Percentiles rank a stretch among this genome's conserved stretches.
phyloP scores from a whole-genome alignment of 1,140 invertebrate species.

The Lepidurus couesii region DNA sequence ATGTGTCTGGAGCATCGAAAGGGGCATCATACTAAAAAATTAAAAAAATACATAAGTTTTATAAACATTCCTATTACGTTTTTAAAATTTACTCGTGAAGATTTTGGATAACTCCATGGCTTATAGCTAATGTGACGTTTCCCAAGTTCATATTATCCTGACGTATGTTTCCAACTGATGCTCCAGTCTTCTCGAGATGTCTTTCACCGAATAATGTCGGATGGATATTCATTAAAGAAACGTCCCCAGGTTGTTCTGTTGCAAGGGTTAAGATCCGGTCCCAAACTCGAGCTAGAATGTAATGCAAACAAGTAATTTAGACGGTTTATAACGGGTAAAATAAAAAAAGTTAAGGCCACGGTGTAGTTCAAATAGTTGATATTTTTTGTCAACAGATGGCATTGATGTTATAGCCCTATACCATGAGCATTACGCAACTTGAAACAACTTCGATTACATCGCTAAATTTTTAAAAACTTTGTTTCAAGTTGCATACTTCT shows the following conservation, averaged over 20 bases:
- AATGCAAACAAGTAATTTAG: conserved; percentile 33
- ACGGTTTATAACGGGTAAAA: conserved; percentile 21
- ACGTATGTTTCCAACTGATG: conserved; percentile 62
- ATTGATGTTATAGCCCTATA: too few species aligned
- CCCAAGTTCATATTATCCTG: conserved; percentile 65
- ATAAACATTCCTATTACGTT: background rate
- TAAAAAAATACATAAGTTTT: background rate
- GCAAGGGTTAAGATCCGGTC: conserved; percentile 58
- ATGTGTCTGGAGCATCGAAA: background rate
- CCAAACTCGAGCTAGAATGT: conserved; percentile 65
- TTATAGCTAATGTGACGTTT: conserved; percentile 65
- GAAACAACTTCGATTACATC: too few species aligned
- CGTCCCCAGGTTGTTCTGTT: conserved; percentile 51
- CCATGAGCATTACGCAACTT: too few species aligned
- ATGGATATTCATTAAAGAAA: conserved; percentile 54
- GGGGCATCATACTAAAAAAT: background rate
- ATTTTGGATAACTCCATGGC: conserved; percentile 72
- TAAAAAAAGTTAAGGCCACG: background rate
- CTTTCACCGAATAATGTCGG: conserved; percentile 75
- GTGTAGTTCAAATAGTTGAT: background rate
- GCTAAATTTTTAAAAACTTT: too few species aligned
- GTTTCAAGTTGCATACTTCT: too few species aligned
- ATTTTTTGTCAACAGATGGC: too few species aligned
- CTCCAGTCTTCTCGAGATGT: conserved; percentile 56
- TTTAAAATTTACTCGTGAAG: conserved; percentile 51